Evolutionary conservation across 2,797 vertebrate genomes (phyloP).

Genomic region (Pogoniulus pusillus): DNA sequence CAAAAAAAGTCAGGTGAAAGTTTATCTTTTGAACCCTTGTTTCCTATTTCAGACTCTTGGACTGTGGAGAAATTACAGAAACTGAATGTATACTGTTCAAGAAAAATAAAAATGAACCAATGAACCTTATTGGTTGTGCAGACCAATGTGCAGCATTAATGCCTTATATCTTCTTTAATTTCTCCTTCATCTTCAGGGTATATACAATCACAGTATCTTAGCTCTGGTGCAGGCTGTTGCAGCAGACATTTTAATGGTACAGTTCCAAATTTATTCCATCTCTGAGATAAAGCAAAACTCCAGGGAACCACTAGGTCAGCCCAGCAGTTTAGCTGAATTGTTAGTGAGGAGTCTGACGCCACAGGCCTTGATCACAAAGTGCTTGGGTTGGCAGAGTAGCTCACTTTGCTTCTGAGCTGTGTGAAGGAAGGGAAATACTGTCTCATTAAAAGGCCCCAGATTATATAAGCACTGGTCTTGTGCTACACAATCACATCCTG

Average conservation of each 20-base stretch:
- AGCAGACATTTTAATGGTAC: background rate
- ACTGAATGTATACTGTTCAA: background rate
- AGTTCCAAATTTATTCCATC: background rate
- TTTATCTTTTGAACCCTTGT: background rate
- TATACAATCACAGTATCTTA: background rate
- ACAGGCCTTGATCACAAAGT: background rate
- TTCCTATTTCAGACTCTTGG: background rate
- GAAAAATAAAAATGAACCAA: background rate
- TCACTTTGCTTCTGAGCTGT: background rate
- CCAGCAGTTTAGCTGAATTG: conserved; percentile 1
- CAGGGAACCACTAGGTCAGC: background rate
- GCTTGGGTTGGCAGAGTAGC: background rate
- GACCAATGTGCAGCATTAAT: background rate
- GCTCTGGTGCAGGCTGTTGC: background rate
- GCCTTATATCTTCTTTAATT: background rate
- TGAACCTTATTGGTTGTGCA: background rate
- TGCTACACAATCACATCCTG: background rate
- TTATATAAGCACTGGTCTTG: background rate
- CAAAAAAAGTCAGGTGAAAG: background rate
- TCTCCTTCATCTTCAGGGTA: background rate
- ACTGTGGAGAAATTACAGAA: background rate
- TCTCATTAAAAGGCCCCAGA: background rate
- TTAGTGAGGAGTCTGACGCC: background rate
- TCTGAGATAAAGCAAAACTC: background rate
- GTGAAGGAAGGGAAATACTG: background rate